These are phyloP conservation scores for Diogma glabrata DNA, from an alignment of 2,888 invertebrate species.

Conservation along the genomic window DNA sequence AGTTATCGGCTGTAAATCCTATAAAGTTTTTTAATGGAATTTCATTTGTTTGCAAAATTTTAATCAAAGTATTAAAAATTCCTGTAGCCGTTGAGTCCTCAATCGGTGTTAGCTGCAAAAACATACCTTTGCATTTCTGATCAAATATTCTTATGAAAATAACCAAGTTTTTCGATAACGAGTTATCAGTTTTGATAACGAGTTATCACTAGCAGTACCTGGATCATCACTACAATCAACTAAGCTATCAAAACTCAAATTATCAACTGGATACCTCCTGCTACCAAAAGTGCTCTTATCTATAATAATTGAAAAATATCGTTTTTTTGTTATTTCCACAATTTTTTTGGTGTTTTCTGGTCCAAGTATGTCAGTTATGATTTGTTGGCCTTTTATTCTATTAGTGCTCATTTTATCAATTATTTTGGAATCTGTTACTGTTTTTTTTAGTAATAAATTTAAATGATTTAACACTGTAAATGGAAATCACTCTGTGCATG, in stretches of 20 bases:
- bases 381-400: conserved; percentile 12
- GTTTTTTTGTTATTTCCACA: conserved; percentile 6
- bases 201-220: no score
- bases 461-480: conserved; percentile 12
- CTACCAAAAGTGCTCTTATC: conserved; percentile 14
- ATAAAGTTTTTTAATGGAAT: conserved; percentile 13
- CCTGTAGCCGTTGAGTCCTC: conserved; percentile 8
- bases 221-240: no score
- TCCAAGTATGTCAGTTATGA: conserved; percentile 11
- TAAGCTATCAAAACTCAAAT: no score
- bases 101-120: conserved; percentile 10
- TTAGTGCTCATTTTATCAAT: conserved; percentile 10
- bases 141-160: conserved; percentile 14
- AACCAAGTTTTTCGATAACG: no score
- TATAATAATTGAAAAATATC: conserved; percentile 14
- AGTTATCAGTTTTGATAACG: no score
- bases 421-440: conserved; percentile 12
- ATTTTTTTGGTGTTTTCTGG: conserved; percentile 12
- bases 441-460: conserved; percentile 9
- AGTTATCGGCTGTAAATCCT: conserved; percentile 16
- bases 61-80: not conserved
- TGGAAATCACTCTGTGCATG: conserved; percentile 1
- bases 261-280: no score
- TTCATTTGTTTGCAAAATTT: not conserved
- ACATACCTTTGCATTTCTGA: conserved; percentile 7